phyloP scores from a whole-genome alignment of 2,888 invertebrate genomes.

The Noctua janthe region DNA sequence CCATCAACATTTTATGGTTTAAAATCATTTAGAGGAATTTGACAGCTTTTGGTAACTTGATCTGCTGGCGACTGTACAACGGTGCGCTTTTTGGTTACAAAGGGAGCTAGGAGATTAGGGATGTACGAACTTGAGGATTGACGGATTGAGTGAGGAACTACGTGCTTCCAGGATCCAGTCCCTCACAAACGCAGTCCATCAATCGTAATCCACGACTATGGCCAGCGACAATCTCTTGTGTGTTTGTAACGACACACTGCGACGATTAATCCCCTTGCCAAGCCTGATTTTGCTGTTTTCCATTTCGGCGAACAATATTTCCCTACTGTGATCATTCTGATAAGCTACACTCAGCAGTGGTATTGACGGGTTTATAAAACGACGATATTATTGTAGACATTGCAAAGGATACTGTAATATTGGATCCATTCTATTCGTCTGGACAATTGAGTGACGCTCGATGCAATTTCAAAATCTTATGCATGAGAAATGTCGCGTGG shows the following conservation, averaged over 20 bases:
- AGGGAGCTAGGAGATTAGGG: neutral
- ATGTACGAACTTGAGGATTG: neutral
- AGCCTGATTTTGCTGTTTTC: neutral
- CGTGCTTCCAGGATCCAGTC: neutral
- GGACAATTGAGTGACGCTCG: conserved; percentile 15
- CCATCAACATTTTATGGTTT: too few species aligned
- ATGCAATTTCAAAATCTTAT: conserved; percentile 44
- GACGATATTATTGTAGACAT: conserved; percentile 13
- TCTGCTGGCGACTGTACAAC: neutral
- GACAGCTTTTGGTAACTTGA: too few species aligned
- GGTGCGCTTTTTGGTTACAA: neutral
- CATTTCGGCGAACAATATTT: neutral
- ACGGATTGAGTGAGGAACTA: neutral
- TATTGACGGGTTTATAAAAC: neutral
- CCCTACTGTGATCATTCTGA: neutral
- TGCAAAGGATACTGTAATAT: conserved; percentile 8
- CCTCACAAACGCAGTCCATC: neutral
- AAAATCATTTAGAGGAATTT: too few species aligned
- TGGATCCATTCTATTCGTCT: conserved; percentile 35
- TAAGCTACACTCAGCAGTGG: neutral
- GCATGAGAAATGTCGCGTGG: conserved; percentile 34
- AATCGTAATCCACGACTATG: neutral
- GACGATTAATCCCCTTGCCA: neutral
- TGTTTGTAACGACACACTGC: neutral
- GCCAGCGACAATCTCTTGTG: neutral